Conservation (phyloP, 1,140 invertebrate species). For the Gonatopus flavifemur region DNA sequence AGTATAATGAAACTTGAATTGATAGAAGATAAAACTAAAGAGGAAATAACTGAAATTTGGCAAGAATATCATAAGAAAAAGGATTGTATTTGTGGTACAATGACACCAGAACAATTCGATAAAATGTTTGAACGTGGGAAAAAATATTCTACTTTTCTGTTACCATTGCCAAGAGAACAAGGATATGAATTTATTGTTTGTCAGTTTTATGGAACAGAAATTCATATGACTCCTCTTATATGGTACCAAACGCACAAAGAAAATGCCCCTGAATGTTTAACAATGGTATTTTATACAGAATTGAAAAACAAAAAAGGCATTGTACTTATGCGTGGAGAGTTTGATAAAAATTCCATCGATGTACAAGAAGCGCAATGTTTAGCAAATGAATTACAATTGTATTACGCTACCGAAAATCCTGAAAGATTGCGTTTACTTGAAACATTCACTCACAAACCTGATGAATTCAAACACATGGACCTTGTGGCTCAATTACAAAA, state of each 20-base stretch:
- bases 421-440: constrained; percentile 69
- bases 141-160: constrained; percentile 73
- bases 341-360: constrained; percentile 77
- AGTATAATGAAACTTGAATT: constrained; percentile 81
- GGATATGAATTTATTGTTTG: constrained; percentile 88
- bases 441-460: constrained; percentile 71
- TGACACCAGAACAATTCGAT: constrained; percentile 65
- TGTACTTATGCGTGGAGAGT: constrained; percentile 86
- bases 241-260: constrained; percentile 89
- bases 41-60: constrained; percentile 81
- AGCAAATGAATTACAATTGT: constrained; percentile 84
- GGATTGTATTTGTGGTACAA: constrained; percentile 70
- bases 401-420: constrained; percentile 71
- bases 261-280: constrained; percentile 88
- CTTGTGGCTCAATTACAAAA: constrained; percentile 80
- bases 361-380: constrained; percentile 81
- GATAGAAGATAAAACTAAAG: constrained; percentile 69
- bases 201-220: constrained; percentile 73
- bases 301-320: constrained; percentile 75
- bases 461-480: constrained; percentile 82
- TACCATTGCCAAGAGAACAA: constrained; percentile 77
- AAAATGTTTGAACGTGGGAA: constrained; percentile 62
- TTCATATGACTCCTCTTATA: constrained; percentile 85
- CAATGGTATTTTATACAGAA: constrained; percentile 81
- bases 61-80: constrained; percentile 77